phyloP scores from a whole-genome alignment of 1,140 invertebrate species.

The Drosophila obscura region DNA sequence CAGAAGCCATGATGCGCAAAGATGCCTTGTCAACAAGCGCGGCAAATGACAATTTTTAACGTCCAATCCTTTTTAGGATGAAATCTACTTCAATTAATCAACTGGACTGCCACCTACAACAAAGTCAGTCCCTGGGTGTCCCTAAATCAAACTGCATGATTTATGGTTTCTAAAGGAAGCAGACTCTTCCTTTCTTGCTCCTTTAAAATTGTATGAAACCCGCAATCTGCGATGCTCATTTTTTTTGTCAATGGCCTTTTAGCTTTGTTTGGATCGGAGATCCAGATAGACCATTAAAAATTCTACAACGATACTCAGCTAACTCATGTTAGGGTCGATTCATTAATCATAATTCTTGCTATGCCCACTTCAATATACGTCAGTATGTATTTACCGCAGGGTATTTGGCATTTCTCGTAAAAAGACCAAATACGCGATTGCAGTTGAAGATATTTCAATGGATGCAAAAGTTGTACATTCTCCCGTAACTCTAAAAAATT shows the following conservation, averaged over 20 bases:
- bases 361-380: constrained; percentile 36
- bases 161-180: constrained; percentile 51
- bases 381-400: constrained; percentile 30
- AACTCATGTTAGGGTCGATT: constrained; percentile 47
- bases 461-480: constrained; percentile 43
- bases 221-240: constrained; percentile 17
- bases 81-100: constrained; percentile 63
- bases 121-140: constrained; percentile 49
- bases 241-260: constrained; percentile 64
- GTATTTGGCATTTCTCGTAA: constrained; percentile 58
- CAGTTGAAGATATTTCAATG: constrained; percentile 69
- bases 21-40: constrained; percentile 69
- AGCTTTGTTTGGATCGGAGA: constrained; percentile 61
- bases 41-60: constrained; percentile 69
- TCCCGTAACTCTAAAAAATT: constrained; percentile 46
- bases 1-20: constrained; percentile 12
- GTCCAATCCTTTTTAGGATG: constrained; percentile 65
- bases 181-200: constrained; percentile 19
- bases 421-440: constrained; percentile 42
- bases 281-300: constrained; percentile 63
- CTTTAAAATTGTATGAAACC: constrained; percentile 48
- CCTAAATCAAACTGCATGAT: constrained; percentile 72
- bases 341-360: constrained; percentile 75
- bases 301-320: constrained; percentile 56
- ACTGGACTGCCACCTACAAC: constrained; percentile 57